phyloP scores from a whole-genome alignment of 1,140 invertebrate genomes.

The Liolophura sinensis region DNA sequence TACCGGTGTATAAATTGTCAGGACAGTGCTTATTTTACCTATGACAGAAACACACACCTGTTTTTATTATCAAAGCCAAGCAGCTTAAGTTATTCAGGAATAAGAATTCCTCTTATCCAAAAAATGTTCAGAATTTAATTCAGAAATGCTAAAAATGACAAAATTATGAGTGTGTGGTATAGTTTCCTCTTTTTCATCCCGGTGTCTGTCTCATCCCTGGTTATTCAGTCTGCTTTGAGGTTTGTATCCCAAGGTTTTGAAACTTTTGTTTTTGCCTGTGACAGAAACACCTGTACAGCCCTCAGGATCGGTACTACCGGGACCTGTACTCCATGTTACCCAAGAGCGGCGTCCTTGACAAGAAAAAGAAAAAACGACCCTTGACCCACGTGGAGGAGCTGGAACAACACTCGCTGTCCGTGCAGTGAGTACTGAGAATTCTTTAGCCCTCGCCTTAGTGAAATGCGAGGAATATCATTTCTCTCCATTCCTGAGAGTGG shows the following conservation, averaged over 20 bases:
- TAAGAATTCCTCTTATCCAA: too few relatives aligned
- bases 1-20: too few relatives aligned
- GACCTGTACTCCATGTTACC: slow-evolving; percentile 48
- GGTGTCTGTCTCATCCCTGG: too few relatives aligned
- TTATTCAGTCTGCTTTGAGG: too few relatives aligned
- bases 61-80: too few relatives aligned
- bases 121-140: too few relatives aligned
- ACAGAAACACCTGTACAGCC: slow-evolving; percentile 47
- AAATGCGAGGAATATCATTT: neutral
- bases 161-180: too few relatives aligned
- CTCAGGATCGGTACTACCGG: slow-evolving; percentile 47
- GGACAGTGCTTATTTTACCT: too few relatives aligned
- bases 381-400: slow-evolving; percentile 49
- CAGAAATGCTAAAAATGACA: too few relatives aligned
- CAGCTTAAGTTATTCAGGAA: too few relatives aligned
- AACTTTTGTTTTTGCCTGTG: slow-evolving; percentile 1
- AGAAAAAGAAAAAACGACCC: slow-evolving; percentile 33
- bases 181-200: too few relatives aligned
- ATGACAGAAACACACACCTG: too few relatives aligned
- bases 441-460: neutral
- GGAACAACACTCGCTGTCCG: slow-evolving; percentile 44
- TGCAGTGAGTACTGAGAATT: slow-evolving; percentile 42
- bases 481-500: slow-evolving; percentile 1
- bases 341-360: slow-evolving; percentile 38
- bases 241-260: neutral